These are phyloP conservation scores for Zingel zingel DNA, from an alignment of 2,113 vertebrate species.

Conservation along the genomic window DNA sequence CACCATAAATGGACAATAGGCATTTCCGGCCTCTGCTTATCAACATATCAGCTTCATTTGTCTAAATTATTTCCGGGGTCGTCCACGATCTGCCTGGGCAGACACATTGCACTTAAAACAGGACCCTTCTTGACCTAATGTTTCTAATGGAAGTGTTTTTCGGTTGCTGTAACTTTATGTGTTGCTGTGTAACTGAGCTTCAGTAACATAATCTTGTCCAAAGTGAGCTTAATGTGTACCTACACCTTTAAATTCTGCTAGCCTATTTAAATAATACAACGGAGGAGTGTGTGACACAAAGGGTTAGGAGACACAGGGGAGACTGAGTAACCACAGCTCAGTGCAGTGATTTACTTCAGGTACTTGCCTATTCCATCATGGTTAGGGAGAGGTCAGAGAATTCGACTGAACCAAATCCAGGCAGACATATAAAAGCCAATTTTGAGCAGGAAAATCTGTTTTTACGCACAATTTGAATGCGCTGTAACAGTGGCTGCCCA, in stretches of 20 bases:
- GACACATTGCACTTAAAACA: background rate
- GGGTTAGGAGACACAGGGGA: background rate
- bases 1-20: slow-evolving; percentile 11
- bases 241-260: too few relatives aligned
- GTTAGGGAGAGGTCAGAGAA: background rate
- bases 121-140: background rate
- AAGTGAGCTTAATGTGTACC: background rate
- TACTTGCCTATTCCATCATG: background rate
- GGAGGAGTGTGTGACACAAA: background rate
- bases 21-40: slow-evolving; percentile 3
- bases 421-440: background rate
- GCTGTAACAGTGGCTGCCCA: too few relatives aligned
- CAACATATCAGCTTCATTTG: slow-evolving; percentile 18
- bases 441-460: background rate
- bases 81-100: background rate
- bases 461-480: background rate
- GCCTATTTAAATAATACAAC: background rate
- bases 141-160: background rate
- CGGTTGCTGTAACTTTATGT: background rate
- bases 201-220: background rate
- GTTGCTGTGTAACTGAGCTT: background rate
- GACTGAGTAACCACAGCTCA: background rate
- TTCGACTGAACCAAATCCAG: background rate
- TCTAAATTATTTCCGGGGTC: background rate
- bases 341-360: background rate